Conservation (phyloP, 2,113 vertebrate species). For the Gopherus flavomarginatus region DNA sequence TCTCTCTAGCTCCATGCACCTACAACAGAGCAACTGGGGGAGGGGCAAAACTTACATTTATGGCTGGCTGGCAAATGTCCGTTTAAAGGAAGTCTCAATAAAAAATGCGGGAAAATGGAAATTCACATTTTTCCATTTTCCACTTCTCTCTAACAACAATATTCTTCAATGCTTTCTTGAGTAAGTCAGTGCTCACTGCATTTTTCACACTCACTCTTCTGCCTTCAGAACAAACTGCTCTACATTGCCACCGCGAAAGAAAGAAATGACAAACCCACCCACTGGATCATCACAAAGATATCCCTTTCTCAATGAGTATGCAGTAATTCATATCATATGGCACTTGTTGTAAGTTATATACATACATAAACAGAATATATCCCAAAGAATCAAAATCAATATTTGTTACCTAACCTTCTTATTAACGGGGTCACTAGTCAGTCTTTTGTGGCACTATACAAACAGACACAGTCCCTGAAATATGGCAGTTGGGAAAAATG, state of each 20-base stretch:
- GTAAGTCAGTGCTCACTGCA: neutral
- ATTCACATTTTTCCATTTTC: neutral
- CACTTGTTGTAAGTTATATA: neutral
- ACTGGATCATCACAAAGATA: rapidly evolving
- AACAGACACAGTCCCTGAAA: neutral
- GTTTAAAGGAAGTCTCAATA: neutral
- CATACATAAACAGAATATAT: neutral
- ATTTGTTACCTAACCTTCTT: neutral
- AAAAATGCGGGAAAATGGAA: neutral
- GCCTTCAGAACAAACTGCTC: neutral
- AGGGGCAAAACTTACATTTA: neutral
- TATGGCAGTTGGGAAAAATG: rapidly evolving
- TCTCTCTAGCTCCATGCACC: neutral
- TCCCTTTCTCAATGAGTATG: neutral
- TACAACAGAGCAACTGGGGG: neutral
- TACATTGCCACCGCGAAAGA: neutral
- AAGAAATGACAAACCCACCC: neutral
- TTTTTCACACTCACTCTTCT: neutral
- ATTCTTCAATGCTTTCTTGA: neutral
- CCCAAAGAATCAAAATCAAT: neutral
- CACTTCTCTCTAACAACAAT: neutral
- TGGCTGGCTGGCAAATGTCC: neutral
- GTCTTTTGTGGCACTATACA: neutral
- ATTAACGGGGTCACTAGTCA: rapidly evolving
- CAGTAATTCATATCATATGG: neutral